Conservation (phyloP, 1,140 invertebrate species). For the Drosophila paulistorum region DNA sequence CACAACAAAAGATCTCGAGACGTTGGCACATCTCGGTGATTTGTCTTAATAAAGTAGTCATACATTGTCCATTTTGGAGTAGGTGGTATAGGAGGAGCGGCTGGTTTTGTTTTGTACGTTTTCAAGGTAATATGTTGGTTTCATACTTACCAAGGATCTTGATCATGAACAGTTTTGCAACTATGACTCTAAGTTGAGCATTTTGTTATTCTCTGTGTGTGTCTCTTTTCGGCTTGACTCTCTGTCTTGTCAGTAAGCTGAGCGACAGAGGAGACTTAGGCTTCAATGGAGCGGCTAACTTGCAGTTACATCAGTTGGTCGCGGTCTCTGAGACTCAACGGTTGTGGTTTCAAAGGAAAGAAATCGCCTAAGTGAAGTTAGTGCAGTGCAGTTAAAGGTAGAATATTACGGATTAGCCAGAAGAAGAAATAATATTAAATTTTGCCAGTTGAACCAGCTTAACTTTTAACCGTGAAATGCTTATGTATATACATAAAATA, state of each 20-base stretch:
- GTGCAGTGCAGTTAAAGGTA: constrained; percentile 1
- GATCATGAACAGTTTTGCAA: neutral
- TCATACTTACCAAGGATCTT: neutral
- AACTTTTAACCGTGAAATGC: too few species aligned
- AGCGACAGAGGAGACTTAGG: neutral
- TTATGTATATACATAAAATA: neutral
- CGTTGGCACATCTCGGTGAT: constrained; percentile 5
- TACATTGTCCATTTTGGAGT: neutral
- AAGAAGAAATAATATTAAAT: too few species aligned
- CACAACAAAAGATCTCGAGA: constrained; percentile 31
- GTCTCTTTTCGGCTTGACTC: constrained; percentile 12
- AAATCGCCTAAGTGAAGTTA: constrained; percentile 26
- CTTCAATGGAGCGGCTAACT: constrained; percentile 31
- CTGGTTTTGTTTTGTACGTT: neutral
- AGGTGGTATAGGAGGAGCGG: neutral
- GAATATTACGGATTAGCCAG: neutral
- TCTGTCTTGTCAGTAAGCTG: neutral
- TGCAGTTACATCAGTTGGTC: constrained; percentile 44
- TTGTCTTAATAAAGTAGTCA: neutral
- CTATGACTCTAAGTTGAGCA: neutral
- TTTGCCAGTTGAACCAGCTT: too few species aligned
- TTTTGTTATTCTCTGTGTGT: neutral
- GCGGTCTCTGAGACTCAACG: constrained; percentile 47
- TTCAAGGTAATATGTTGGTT: neutral
- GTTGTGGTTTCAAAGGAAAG: constrained; percentile 29